Evolutionary conservation across 1,140 invertebrate genomes (phyloP).

Genomic region (Drosophila saltans): DNA sequence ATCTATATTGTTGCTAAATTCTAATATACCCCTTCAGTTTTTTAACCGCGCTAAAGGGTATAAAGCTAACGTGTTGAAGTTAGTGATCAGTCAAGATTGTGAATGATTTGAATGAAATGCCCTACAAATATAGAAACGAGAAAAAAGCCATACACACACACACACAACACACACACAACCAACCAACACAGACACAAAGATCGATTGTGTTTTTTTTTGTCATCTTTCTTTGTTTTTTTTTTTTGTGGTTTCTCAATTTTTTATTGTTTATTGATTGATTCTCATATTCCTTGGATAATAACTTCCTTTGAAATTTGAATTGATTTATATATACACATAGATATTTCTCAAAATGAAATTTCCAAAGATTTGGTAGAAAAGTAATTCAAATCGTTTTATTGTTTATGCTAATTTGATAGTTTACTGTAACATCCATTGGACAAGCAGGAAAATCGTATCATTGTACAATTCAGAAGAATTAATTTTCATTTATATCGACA

Average conservation of each 20-base stretch:
- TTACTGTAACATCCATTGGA: constrained; percentile 20
- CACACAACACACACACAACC: not conserved
- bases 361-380: not conserved
- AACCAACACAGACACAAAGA: not conserved
- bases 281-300: not conserved
- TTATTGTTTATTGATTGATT: not conserved
- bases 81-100: constrained; percentile 2
- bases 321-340: too few species aligned
- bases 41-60: not conserved
- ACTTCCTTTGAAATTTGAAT: not conserved
- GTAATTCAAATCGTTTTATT: not conserved
- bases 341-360: not conserved
- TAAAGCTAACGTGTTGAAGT: not conserved
- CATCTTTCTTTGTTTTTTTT: not conserved
- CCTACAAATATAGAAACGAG: not conserved
- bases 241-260: not conserved
- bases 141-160: not conserved
- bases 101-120: constrained; percentile 1
- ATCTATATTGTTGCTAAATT: too few species aligned
- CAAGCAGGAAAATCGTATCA: not conserved
- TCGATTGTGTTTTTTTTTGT: not conserved
- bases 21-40: too few species aligned
- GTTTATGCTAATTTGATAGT: constrained; percentile 14
- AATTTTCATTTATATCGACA: not conserved
- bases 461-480: not conserved